Evolutionary conservation across 2,888 invertebrate genomes (phyloP), one percentile per base, ranked within the genome.

Genomic region (Drosophila affinis): DNA sequence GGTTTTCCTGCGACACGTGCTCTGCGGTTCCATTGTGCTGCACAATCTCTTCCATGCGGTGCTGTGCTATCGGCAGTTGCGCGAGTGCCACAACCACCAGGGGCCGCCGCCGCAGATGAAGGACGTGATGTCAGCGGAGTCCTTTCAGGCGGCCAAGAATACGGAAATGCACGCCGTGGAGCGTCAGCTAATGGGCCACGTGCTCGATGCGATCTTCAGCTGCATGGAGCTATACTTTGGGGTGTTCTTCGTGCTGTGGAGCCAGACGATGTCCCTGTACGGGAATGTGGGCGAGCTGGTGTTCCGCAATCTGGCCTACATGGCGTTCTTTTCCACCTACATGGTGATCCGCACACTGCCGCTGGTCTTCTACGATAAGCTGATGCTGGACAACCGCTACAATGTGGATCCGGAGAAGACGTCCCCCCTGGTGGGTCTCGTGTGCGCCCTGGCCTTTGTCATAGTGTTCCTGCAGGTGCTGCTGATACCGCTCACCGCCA

Each of bases 281-380:
- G 21, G 53, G 14, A 63, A 71, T 4, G 59, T 74, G 0, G 64
- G 62, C 3, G 68, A 73, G 7, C 4, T 59, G 1, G 59, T 51
- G 2, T 85, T 89, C 89, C 73, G 75, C 9, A 87, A 78, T 48
- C 63, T 85, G 3, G 73, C 64, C 2, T 85, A 62, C 46, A 76
- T 75, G 49, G 29, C 46, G 0, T 1, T 87, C 1, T 68, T 81
- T 1, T 52, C 79, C 27, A 24, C 17, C 1, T 85, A 89, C 7
- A 44, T 85, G 57, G 62, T 76, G 0, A 0, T 79, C 0, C 81
- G 85, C 0, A 49, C 17, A 0, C 6, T 87, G 18, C 87, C 85
- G 0, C 45, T 61, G n/a, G 12, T 78, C 0, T 61, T 79, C 9
- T 85, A 78, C 6, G 63, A 48, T 32, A 79, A 76, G 24, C 9